A percentile compares a stretch with the other conserved stretches of the same genome.
Conservation (phyloP, 2,888 invertebrate species). For the Amiota mariae region DNA sequence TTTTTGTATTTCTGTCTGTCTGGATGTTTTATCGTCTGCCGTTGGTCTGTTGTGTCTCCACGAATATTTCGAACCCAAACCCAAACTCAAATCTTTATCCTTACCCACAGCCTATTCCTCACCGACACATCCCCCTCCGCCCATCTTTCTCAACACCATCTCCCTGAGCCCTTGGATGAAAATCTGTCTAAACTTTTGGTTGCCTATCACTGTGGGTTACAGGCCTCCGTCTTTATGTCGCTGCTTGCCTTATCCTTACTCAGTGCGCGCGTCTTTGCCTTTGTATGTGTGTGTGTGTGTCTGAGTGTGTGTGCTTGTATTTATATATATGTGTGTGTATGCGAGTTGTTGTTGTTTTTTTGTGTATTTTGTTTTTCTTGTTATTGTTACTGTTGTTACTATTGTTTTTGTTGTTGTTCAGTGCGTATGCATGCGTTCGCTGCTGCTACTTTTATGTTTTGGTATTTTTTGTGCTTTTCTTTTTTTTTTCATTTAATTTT, state of each 20-base stretch:
- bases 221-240: neutral
- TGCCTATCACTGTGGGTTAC: too few species aligned
- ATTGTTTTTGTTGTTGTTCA: conserved; percentile 35
- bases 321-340: neutral
- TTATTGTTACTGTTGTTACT: conserved; percentile 29
- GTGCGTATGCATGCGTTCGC: conserved; percentile 39
- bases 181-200: too few species aligned
- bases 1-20: neutral
- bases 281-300: neutral
- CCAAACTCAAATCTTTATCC: too few species aligned
- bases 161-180: too few species aligned
- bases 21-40: neutral
- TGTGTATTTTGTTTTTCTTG: conserved; percentile 29
- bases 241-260: neutral
- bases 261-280: too few species aligned
- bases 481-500: conserved; percentile 57
- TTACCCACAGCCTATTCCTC: too few species aligned
- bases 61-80: too few species aligned
- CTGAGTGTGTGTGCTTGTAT: neutral
- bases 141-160: too few species aligned
- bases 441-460: conserved; percentile 30
- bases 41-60: too few species aligned
- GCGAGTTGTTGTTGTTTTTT: conserved; percentile 19
- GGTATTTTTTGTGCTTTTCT: conserved; percentile 37
- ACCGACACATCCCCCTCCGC: too few species aligned